phyloP scores from a whole-genome alignment of 2,797 vertebrate species.

The Sebastes miniatus region DNA sequence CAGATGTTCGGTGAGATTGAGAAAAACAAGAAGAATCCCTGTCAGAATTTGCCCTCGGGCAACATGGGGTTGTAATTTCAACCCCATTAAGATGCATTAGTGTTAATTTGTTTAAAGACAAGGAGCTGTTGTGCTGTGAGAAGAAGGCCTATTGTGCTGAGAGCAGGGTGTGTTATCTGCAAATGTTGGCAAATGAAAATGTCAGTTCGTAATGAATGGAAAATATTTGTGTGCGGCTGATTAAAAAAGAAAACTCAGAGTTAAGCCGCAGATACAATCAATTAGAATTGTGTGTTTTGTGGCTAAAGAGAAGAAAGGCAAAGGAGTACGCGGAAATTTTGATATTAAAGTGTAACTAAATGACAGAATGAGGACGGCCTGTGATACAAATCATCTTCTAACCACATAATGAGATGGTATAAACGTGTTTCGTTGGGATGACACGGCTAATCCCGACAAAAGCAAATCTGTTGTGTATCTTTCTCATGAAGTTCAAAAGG shows the following conservation, averaged over 20 bases:
- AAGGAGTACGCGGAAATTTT: conserved; percentile 32
- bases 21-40: conserved; percentile 60
- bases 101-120: conserved; percentile 74
- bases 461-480: conserved; percentile 66
- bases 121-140: conserved; percentile 68
- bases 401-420: conserved; percentile 69
- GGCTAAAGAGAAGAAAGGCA: conserved; percentile 5
- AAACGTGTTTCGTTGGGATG: conserved; percentile 48
- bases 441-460: conserved; percentile 46
- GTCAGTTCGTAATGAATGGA: conserved; percentile 53
- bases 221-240: conserved; percentile 31
- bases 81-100: conserved; percentile 68
- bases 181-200: conserved; percentile 60
- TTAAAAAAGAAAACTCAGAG: conserved; percentile 2
- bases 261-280: conserved; percentile 20
- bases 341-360: conserved; percentile 32
- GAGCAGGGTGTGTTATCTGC: conserved; percentile 56
- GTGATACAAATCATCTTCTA: conserved; percentile 55
- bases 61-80: conserved; percentile 66
- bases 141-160: conserved; percentile 62
- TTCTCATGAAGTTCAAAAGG: conserved; percentile 72
- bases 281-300: conserved; percentile 36
- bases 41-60: conserved; percentile 55
- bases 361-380: conserved; percentile 33
- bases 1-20: conserved; percentile 54